Conservation (phyloP, 2,113 vertebrate species). For the Rhizomys pruinosus region DNA sequence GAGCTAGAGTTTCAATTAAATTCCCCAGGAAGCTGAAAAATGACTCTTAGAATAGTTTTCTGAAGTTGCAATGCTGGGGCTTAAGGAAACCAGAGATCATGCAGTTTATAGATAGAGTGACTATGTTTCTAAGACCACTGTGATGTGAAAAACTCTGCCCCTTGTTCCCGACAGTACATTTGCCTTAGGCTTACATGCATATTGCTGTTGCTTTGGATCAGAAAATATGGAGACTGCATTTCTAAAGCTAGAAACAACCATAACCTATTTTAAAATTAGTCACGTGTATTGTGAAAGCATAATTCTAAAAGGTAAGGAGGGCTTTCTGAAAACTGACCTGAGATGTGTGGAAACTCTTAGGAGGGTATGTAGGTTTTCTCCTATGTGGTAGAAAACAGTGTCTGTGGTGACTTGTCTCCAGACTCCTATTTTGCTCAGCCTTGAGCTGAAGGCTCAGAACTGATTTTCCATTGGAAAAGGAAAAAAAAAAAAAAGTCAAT, state of each 20-base stretch:
- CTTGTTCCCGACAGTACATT: not conserved
- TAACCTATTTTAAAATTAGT: slow-evolving; percentile 17
- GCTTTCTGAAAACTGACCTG: slow-evolving; percentile 4
- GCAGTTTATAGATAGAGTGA: not conserved
- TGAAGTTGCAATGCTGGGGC: slow-evolving; percentile 7
- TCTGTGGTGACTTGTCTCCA: slow-evolving; percentile 60
- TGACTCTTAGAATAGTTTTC: not conserved
- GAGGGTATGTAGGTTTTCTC: slow-evolving; percentile 5
- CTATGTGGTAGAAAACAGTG: slow-evolving; percentile 51
- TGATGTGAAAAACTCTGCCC: slow-evolving; percentile 62
- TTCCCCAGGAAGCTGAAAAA: slow-evolving; percentile 4
- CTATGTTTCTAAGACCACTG: not conserved
- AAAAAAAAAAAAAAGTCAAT: slow-evolving; percentile 79
- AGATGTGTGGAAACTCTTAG: slow-evolving; percentile 14
- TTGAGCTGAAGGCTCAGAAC: slow-evolving; percentile 35
- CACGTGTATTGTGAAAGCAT: not conserved
- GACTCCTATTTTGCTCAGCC: slow-evolving; percentile 48
- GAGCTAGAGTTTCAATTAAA: slow-evolving; percentile 42
- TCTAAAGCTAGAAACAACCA: not conserved
- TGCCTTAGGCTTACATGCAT: not conserved
- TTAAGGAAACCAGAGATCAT: not conserved
- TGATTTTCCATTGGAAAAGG: slow-evolving; percentile 81
- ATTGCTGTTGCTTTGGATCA: slow-evolving; percentile 2
- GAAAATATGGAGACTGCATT: not conserved
- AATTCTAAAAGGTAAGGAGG: slow-evolving; percentile 16